Evolutionary conservation across 1,140 invertebrate species (phyloP).

Genomic region (Pachyrhynchus sulphureomaculatus): DNA sequence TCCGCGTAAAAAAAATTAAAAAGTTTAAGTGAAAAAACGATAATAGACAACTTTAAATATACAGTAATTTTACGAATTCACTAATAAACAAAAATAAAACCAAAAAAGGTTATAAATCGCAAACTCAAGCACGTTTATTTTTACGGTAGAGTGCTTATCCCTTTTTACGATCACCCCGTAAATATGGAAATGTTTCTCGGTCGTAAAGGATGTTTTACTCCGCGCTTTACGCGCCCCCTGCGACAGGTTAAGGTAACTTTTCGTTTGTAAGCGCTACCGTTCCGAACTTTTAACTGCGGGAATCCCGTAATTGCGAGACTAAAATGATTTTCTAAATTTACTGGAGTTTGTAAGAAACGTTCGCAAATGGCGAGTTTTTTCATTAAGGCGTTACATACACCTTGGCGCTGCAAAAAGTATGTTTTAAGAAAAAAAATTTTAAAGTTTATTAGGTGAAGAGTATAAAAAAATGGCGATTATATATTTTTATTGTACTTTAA

Average conservation of each 20-base stretch:
- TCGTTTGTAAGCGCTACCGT: slow-evolving; percentile 9
- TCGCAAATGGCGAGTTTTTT: not conserved
- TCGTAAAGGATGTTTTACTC: slow-evolving; percentile 23
- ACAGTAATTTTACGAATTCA: slow-evolving; percentile 7
- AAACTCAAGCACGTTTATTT: slow-evolving; percentile 18
- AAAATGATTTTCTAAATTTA: slow-evolving; percentile 24
- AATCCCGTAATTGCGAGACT: slow-evolving; percentile 18
- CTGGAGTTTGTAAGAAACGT: slow-evolving; percentile 1
- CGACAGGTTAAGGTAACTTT: slow-evolving; percentile 20
- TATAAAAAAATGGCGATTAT: too few species aligned
- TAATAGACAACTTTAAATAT: too few species aligned
- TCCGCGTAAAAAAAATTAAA: too few species aligned
- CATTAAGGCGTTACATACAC: too few species aligned
- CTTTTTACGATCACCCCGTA: slow-evolving; percentile 20
- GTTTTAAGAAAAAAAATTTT: too few species aligned
- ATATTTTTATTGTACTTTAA: too few species aligned
- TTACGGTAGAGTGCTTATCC: slow-evolving; percentile 22
- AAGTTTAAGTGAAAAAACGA: too few species aligned
- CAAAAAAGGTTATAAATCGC: slow-evolving; percentile 8
- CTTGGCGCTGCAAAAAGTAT: too few species aligned
- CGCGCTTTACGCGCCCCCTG: slow-evolving; percentile 16
- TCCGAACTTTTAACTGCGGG: slow-evolving; percentile 16
- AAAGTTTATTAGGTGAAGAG: too few species aligned
- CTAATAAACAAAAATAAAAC: not conserved
- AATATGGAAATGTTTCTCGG: slow-evolving; percentile 25